phyloP scores from a whole-genome alignment of 2,888 invertebrate genomes.

The Orthosia incerta region DNA sequence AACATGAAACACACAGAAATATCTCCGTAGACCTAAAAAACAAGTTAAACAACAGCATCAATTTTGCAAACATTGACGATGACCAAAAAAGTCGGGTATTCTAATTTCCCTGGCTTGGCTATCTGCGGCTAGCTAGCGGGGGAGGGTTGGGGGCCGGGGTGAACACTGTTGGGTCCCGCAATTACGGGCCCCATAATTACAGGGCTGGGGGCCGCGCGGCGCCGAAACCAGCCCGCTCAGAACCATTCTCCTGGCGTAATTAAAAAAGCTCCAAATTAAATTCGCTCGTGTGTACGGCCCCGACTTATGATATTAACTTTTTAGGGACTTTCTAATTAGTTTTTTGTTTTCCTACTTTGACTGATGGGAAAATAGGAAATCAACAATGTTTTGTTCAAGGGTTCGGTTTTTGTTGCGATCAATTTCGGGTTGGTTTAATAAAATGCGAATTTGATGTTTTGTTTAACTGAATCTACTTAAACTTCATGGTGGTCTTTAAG shows the following conservation, averaged over 20 bases:
- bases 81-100: conserved; percentile 66
- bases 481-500: conserved; percentile 38
- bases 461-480: conserved; percentile 27
- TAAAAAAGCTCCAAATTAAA: conserved; percentile 91
- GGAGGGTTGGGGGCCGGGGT: conserved; percentile 74
- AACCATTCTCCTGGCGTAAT: conserved; percentile 89
- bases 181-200: conserved; percentile 90
- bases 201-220: conserved; percentile 88
- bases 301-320: conserved; percentile 90
- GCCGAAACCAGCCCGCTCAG: conserved; percentile 86
- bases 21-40: conserved; percentile 19
- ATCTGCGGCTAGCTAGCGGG: conserved; percentile 79
- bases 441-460: conserved; percentile 46
- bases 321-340: conserved; percentile 90
- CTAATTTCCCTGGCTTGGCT: conserved; percentile 79
- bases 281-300: conserved; percentile 88
- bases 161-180: conserved; percentile 85
- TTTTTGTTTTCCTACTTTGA: conserved; percentile 81
- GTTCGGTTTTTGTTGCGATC: conserved; percentile 44
- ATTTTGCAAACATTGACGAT: conserved; percentile 53
- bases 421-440: conserved; percentile 41
- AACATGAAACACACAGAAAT: background rate
- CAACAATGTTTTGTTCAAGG: conserved; percentile 52
- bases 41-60: conserved; percentile 19
- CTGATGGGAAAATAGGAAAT: conserved; percentile 79